These are phyloP conservation scores for Eupsilia transversa DNA, from an alignment of 2,888 invertebrate species.

Conservation along the genomic window DNA sequence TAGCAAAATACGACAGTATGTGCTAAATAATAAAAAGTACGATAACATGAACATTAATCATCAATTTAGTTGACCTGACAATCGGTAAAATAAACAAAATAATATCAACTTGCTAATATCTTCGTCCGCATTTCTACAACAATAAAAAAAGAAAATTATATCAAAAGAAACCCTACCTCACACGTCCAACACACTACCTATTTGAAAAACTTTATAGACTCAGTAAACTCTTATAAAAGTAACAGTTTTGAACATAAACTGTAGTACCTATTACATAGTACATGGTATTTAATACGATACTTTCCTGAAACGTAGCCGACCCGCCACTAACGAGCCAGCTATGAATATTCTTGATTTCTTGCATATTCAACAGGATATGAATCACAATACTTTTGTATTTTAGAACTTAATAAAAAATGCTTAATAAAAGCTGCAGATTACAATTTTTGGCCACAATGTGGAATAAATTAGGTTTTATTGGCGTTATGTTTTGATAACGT, in stretches of 20 bases:
- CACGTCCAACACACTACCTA: background rate
- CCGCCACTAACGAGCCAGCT: constrained; percentile 84
- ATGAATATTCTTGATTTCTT: constrained; percentile 85
- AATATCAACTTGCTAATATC: background rate
- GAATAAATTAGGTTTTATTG: constrained; percentile 40
- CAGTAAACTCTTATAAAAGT: constrained; percentile 6
- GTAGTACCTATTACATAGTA: constrained; percentile 36
- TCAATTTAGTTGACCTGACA: background rate
- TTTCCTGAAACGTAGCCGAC: constrained; percentile 81
- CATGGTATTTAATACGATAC: constrained; percentile 69
- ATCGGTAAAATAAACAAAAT: background rate
- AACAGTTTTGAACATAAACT: constrained; percentile 25
- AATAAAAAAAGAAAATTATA: background rate
- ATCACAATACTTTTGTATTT: constrained; percentile 85
- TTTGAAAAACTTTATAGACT: constrained; percentile 8
- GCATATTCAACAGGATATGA: constrained; percentile 87
- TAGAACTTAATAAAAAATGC: constrained; percentile 77
- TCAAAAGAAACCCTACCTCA: background rate
- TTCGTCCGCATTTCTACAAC: background rate
- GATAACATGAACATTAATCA: background rate
- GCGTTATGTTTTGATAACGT: constrained; percentile 7
- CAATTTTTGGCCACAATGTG: constrained; percentile 46
- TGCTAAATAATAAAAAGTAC: background rate
- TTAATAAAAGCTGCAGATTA: constrained; percentile 45
- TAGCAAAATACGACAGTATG: too few relatives aligned